Percentiles rank a stretch among this genome's conserved stretches.
phyloP scores from a whole-genome alignment of 2,797 vertebrate genomes.

The Arremon brunneinucha region DNA sequence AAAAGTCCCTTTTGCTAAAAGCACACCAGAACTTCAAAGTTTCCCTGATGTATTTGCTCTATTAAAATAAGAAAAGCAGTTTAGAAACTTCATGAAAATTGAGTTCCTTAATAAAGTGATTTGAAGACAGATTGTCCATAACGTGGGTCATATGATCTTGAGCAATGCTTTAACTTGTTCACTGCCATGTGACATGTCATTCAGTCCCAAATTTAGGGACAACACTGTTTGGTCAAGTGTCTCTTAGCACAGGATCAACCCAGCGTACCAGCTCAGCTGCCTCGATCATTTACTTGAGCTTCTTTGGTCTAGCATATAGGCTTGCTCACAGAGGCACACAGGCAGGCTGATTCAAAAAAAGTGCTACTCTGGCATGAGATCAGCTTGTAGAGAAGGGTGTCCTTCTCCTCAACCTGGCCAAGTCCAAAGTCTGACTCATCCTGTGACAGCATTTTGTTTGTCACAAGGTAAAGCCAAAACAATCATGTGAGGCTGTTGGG shows the following conservation, averaged over 20 bases:
- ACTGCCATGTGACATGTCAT: background rate
- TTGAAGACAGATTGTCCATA: background rate
- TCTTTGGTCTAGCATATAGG: background rate
- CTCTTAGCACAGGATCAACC: background rate
- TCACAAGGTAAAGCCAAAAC: background rate
- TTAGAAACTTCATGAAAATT: background rate
- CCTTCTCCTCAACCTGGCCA: background rate
- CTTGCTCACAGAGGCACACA: background rate
- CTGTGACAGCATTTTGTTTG: background rate
- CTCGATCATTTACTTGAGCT: background rate
- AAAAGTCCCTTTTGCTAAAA: background rate
- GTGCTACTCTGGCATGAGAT: background rate
- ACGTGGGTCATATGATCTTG: background rate
- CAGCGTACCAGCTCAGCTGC: background rate
- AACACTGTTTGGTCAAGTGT: background rate
- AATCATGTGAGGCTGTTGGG: background rate
- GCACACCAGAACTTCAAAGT: background rate
- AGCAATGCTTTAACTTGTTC: background rate
- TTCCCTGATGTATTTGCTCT: background rate
- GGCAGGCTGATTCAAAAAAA: background rate
- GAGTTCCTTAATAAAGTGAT: background rate
- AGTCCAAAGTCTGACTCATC: constrained; percentile 18
- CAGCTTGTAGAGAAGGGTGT: background rate
- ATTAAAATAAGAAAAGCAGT: background rate
- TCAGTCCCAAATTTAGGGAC: background rate